Percentiles rank a stretch among this genome's conserved stretches.
Conservation (phyloP, 2,888 invertebrate species). For the Autographa pulchrina region DNA sequence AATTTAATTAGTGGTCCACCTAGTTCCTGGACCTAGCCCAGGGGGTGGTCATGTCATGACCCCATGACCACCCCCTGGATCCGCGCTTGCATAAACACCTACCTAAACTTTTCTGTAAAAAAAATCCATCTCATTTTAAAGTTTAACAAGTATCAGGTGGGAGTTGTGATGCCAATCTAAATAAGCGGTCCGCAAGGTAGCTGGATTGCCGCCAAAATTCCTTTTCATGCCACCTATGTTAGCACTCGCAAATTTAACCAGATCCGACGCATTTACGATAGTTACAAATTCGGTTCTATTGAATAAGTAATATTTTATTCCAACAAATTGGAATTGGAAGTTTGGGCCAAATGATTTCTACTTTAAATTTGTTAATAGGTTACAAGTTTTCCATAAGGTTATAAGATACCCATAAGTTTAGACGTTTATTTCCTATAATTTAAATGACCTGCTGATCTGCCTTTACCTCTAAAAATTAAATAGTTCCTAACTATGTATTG, state of each 20-base stretch:
- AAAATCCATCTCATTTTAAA: background rate
- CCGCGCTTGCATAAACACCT: background rate
- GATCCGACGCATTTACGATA: constrained; percentile 64
- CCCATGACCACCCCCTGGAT: too few species aligned
- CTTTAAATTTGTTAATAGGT: background rate
- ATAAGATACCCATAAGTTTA: too few species aligned
- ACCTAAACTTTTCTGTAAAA: background rate
- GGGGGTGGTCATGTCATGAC: too few species aligned
- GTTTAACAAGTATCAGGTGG: constrained; percentile 41
- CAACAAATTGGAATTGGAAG: background rate
- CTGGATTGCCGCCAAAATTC: constrained; percentile 78
- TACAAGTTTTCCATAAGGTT: too few species aligned
- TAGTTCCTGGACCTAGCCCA: too few species aligned
- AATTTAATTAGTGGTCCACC: too few species aligned
- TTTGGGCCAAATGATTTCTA: background rate
- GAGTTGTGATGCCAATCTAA: constrained; percentile 58
- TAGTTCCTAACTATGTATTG: too few species aligned
- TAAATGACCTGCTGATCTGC: too few species aligned
- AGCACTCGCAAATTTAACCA: constrained; percentile 72
- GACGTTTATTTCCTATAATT: too few species aligned
- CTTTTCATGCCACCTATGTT: constrained; percentile 76
- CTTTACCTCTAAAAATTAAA: too few species aligned
- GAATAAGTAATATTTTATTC: constrained; percentile 11
- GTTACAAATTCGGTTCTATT: constrained; percentile 31
- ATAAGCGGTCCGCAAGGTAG: constrained; percentile 64